phyloP scores from a whole-genome alignment of 2,888 invertebrate species.

The Entomobrya proxima region DNA sequence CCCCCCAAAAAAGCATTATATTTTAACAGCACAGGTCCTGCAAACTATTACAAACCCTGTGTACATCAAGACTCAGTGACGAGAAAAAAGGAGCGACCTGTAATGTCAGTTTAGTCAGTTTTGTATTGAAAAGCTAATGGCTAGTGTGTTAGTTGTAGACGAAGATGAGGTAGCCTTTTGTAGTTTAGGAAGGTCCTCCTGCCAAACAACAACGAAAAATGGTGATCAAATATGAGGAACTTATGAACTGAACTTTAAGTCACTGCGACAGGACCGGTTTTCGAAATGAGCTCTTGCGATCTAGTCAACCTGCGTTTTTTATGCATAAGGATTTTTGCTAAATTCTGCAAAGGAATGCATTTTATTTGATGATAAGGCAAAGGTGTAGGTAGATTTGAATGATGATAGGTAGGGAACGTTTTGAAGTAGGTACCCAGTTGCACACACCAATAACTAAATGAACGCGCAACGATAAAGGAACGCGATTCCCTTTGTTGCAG shows the following conservation, averaged over 20 bases:
- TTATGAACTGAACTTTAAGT: constrained; percentile 66
- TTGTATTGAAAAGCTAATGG: constrained; percentile 46
- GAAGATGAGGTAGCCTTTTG: neutral
- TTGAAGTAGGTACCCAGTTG: neutral
- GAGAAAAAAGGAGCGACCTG: constrained; percentile 58
- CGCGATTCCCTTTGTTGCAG: neutral
- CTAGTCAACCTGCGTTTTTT: constrained; percentile 62
- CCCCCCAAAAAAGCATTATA: constrained; percentile 40
- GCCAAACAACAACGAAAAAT: constrained; percentile 37
- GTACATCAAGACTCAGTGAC: neutral
- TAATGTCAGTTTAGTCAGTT: constrained; percentile 62
- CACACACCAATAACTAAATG: neutral
- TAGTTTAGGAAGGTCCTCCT: constrained; percentile 46
- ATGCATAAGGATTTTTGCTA: constrained; percentile 13
- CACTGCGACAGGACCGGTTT: constrained; percentile 68
- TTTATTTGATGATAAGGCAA: constrained; percentile 3
- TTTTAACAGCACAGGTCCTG: neutral
- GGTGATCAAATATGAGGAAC: constrained; percentile 51
- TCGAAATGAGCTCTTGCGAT: constrained; percentile 63
- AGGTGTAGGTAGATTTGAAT: neutral
- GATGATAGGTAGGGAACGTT: neutral
- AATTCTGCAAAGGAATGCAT: constrained; percentile 25
- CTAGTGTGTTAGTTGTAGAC: constrained; percentile 10
- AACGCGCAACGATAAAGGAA: neutral
- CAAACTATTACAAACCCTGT: neutral